Evolutionary conservation across 2,797 vertebrate species (phyloP), one percentile per base, ranked within the genome.

Genomic region (Trachurus trachurus): DNA sequence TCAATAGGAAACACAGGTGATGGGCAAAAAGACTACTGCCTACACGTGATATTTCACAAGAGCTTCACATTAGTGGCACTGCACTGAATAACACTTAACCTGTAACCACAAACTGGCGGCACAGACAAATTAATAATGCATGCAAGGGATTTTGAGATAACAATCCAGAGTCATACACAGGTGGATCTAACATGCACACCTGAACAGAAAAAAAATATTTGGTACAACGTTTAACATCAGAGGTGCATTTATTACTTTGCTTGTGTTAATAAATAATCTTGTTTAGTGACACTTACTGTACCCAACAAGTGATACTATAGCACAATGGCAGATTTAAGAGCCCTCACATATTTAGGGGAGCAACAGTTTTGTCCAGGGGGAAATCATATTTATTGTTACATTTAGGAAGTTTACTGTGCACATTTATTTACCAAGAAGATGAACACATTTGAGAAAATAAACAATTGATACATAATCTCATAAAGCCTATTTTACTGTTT

Each of bases 21-120:
- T 37, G n/a, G 37, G 39, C 44, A 70, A 78, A 72, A 50, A 71
- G 31, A 54, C 62, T 11, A 22, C 44, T 72, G 60, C 63, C 73
- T 68, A 72, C 66, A 74, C 53, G 45, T 42, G 29, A 50, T 13
- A 66, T 76, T 76, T 78, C 49, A 63, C 47, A 81, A 37, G 29
- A 58, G 53, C 21, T 57, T 62, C 34, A 45, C 39, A 54, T 62
- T 47, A 56, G 39, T 22, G 21, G 10, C 59, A 5, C 4, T 42
- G 47, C 1, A 37, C 10, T 5, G 19, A 63, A 62, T 22, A 21
- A 29, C 29, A 40, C 12, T 71, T 45, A 39, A 80, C n/a, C 2
- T 75, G 44, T 12, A 42, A 64, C 37, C 52, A 29, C 34, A 39
- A 22, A 49, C n/a, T 9, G 9, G 0, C 26, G 56, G n/a, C 16